Evolutionary conservation across 2,888 invertebrate species (phyloP).

Genomic region (Sinodicranocentrus sp.): DNA sequence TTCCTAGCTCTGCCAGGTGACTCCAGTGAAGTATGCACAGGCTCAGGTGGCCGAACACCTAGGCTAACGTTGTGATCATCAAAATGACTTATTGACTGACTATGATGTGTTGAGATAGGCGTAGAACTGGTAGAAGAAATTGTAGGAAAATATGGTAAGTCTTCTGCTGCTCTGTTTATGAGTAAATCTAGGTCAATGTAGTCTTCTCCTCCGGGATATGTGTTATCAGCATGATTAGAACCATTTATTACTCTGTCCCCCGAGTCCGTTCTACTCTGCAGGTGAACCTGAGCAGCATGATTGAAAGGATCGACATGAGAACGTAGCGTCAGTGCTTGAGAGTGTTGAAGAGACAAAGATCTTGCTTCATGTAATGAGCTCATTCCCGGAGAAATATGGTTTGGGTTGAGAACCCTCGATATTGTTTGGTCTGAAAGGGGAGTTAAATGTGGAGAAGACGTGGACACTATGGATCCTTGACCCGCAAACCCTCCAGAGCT

Average conservation of each 20-base stretch:
- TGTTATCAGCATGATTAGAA: constrained; percentile 22
- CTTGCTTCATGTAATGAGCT: constrained; percentile 54
- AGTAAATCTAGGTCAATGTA: constrained; percentile 79
- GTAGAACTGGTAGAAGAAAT: constrained; percentile 58
- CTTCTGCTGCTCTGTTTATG: constrained; percentile 78
- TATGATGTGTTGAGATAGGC: constrained; percentile 63
- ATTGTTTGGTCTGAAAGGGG: constrained; percentile 59
- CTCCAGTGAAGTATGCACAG: constrained; percentile 44
- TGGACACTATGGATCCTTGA: constrained; percentile 36
- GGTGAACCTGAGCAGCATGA: constrained; percentile 59
- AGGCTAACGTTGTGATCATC: constrained; percentile 49
- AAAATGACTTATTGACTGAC: constrained; percentile 70
- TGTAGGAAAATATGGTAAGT: constrained; percentile 77
- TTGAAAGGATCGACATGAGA: constrained; percentile 58
- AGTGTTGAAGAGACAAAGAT: constrained; percentile 24
- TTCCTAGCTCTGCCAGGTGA: constrained; percentile 20
- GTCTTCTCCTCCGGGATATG: constrained; percentile 77
- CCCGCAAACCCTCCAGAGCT: constrained; percentile 43
- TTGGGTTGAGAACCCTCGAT: constrained; percentile 60
- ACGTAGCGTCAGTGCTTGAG: constrained; percentile 47
- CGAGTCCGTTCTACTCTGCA: constrained; percentile 32
- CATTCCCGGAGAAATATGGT: constrained; percentile 53
- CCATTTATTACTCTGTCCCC: constrained; percentile 45
- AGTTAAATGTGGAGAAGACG: constrained; percentile 38
- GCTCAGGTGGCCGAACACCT: constrained; percentile 54